Evolutionary conservation across 2,888 invertebrate species (phyloP).

Genomic region (Eueremaeus valkanovi): DNA sequence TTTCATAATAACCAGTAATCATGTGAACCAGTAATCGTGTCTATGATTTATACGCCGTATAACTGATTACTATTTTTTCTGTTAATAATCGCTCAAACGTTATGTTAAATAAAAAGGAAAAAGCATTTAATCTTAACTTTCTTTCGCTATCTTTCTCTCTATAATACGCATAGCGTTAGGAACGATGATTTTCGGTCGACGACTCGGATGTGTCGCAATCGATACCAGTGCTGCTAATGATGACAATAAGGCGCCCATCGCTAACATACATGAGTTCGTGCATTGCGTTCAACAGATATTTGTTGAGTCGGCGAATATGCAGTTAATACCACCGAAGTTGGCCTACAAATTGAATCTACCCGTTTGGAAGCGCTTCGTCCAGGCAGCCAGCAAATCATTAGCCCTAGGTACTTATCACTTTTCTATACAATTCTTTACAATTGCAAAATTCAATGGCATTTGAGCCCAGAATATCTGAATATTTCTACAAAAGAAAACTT

Average conservation of each 20-base stretch:
- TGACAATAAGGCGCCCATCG: slow-evolving; percentile 11
- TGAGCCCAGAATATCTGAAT: too few relatives aligned
- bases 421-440: too few relatives aligned
- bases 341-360: slow-evolving; percentile 63
- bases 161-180: slow-evolving; percentile 47
- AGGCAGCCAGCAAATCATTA: slow-evolving; percentile 63
- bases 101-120: too few relatives aligned
- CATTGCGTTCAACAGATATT: slow-evolving; percentile 66
- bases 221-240: slow-evolving; percentile 19
- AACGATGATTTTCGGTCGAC: slow-evolving; percentile 48
- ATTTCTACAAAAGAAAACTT: too few relatives aligned
- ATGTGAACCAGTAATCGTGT: too few relatives aligned
- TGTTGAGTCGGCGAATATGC: slow-evolving; percentile 65
- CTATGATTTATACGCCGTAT: too few relatives aligned
- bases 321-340: slow-evolving; percentile 63
- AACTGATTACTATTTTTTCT: too few relatives aligned
- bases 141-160: too few relatives aligned
- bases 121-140: too few relatives aligned
- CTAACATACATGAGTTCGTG: slow-evolving; percentile 48
- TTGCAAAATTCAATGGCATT: too few relatives aligned
- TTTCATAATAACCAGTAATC: too few relatives aligned
- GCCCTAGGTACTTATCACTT: slow-evolving; percentile 61
- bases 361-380: slow-evolving; percentile 69
- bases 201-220: slow-evolving; percentile 47
- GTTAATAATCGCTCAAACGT: too few relatives aligned